Evolutionary conservation across 2,113 vertebrate species (phyloP).

Genomic region (Calypte anna): DNA sequence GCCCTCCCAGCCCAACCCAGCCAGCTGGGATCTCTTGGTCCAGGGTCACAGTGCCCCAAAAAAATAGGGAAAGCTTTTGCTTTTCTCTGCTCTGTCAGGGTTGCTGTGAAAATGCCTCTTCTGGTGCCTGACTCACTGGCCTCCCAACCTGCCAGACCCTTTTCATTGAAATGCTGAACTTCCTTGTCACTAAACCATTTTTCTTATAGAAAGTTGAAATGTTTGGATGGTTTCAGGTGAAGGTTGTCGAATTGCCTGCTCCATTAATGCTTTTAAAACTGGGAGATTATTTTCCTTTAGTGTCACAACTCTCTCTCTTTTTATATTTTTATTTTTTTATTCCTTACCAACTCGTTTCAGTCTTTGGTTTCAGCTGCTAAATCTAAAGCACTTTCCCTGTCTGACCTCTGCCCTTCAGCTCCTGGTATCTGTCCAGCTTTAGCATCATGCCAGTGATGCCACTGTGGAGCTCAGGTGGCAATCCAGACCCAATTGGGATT

Average conservation of each 20-base stretch:
- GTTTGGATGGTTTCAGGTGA: constrained; percentile 42
- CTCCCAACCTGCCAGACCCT: not conserved
- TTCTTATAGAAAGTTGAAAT: not conserved
- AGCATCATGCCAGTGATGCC: rapidly evolving
- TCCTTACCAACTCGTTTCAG: not conserved
- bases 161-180: not conserved
- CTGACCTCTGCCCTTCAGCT: not conserved
- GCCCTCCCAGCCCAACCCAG: rapidly evolving
- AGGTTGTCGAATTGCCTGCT: constrained; percentile 44
- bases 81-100: not conserved
- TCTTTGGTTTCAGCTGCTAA: not conserved
- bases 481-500: not conserved
- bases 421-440: not conserved
- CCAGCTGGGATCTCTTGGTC: rapidly evolving
- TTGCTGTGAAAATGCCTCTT: not conserved
- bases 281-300: not conserved
- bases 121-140: not conserved
- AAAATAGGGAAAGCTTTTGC: not conserved
- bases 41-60: rapidly evolving
- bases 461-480: rapidly evolving
- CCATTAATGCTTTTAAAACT: constrained; percentile 37
- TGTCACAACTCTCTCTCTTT: not conserved
- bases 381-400: not conserved
- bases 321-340: not conserved
- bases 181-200: not conserved